A percentile compares a stretch with the other conserved stretches of the same genome.
phyloP scores from a whole-genome alignment of 1,140 invertebrate genomes.

The Frieseomelitta varia region DNA sequence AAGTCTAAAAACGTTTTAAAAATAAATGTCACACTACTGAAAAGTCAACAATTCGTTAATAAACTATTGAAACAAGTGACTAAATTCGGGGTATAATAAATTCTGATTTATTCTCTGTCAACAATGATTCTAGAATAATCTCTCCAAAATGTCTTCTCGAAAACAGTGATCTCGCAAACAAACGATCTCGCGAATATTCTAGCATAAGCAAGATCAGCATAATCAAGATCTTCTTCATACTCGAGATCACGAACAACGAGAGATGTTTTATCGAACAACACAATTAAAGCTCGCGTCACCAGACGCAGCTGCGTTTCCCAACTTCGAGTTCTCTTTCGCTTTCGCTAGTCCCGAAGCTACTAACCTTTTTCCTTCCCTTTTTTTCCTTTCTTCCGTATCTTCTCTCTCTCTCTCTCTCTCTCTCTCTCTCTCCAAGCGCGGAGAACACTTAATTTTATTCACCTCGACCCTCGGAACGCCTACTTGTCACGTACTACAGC shows the following conservation, averaged over 20 bases:
- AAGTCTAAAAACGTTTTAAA: too few relatives aligned
- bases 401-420: too few relatives aligned
- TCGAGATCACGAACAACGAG: not conserved
- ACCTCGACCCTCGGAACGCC: slow-evolving; percentile 22
- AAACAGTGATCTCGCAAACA: too few relatives aligned
- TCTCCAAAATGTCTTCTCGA: too few relatives aligned
- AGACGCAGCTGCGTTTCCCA: not conserved
- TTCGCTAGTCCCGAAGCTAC: not conserved
- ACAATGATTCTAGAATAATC: too few relatives aligned
- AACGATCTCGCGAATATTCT: too few relatives aligned
- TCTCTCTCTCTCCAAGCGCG: not conserved
- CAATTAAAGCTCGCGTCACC: not conserved
- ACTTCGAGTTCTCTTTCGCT: slow-evolving; percentile 1
- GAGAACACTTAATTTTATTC: slow-evolving; percentile 36
- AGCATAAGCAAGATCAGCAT: not conserved
- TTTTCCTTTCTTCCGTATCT: too few relatives aligned
- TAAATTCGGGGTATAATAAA: too few relatives aligned
- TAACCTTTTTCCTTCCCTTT: not conserved
- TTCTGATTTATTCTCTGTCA: too few relatives aligned
- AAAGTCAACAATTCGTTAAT: too few relatives aligned
- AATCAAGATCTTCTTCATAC: not conserved
- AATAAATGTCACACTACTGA: too few relatives aligned
- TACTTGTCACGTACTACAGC: slow-evolving; percentile 28
- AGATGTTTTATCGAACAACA: not conserved
- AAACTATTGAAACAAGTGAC: too few relatives aligned